Evolutionary conservation across 2,888 invertebrate species (phyloP).

Genomic region (Caenorhabditis japonica): DNA sequence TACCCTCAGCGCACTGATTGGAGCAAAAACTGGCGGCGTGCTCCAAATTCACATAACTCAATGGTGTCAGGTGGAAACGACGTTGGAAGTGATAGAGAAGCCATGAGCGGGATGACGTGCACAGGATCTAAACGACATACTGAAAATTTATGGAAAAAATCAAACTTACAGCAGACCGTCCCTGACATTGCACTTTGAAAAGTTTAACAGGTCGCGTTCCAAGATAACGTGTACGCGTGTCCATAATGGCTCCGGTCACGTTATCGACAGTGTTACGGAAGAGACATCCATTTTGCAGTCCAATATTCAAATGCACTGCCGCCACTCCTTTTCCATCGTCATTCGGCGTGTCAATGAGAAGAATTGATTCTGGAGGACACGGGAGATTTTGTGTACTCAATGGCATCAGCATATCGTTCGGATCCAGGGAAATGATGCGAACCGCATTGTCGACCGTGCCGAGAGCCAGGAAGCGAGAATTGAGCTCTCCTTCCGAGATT

Average conservation of each 20-base stretch:
- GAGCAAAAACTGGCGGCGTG: conserved; percentile 94
- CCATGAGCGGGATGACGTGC: conserved; percentile 98
- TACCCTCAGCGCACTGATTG: conserved; percentile 99
- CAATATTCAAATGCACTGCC: conserved; percentile 85
- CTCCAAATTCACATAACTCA: conserved; percentile 88
- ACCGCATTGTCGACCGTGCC: conserved; percentile 93
- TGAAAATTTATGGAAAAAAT: conserved; percentile 4
- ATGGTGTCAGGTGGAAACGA: conserved; percentile 81
- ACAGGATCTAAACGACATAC: conserved; percentile 82
- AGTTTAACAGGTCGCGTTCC: conserved; percentile 95
- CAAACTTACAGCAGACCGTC: conserved; percentile 87
- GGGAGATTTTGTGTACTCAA: conserved; percentile 85
- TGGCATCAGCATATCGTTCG: conserved; percentile 90
- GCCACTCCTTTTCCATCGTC: conserved; percentile 71
- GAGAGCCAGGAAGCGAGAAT: conserved; percentile 82
- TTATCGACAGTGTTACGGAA: conserved; percentile 93
- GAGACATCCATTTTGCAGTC: conserved; percentile 83
- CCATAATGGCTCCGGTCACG: conserved; percentile 94
- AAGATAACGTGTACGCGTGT: conserved; percentile 95
- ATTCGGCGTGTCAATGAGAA: conserved; percentile 86
- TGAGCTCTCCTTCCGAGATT: conserved; percentile 93
- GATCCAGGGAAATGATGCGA: conserved; percentile 95
- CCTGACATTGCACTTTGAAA: conserved; percentile 94
- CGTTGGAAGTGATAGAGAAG: conserved; percentile 98
- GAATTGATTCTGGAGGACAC: conserved; percentile 94